Base-by-base conservation (phyloP, 2,888 invertebrate species). In the Melieria picta region DNA sequence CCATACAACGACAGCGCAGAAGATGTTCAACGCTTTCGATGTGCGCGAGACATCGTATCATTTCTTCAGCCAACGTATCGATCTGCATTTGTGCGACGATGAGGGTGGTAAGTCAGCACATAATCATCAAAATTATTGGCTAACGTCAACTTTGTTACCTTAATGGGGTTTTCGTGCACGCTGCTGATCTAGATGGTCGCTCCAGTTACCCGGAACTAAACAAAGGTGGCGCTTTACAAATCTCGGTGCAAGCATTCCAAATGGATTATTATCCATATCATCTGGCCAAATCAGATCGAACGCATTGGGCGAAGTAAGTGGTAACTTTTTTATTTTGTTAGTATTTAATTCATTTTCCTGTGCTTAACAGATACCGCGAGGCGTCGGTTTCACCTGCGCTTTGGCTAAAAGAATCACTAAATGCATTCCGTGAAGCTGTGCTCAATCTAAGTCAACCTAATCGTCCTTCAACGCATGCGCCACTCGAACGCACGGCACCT, bases 11-110 rank as follows among this genome's bases (percentile, higher is more conserved):
- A 80, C 83, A 42, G 82, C 83, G 0, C 89, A 89, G 71, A 91
- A 92, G 77, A 90, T 94, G 86, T 98, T 97, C 87, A 91, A 92
- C 47, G 91, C 91, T 63, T 96, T 94, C 85, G 98, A 99, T 89
- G 96, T 99, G n/a, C 89, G 94, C 0, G 98, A 99, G 88, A 99
- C 99, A 0, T 99, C 98, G 0, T 98, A 98, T 89, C 99, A 99
- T 87, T 92, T 99, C 84, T 91, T 94, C 65, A 95, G 95, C 71
- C 95, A 96, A 75, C 91, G 96, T 81, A 95, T 99, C 80, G 98
- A 99, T 88, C 89, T 99, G 73, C 99, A 99, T 87, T 90, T 99
- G 50, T 98, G 97, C 84, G 99, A 99, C 85, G 99, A 99, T 86
- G 93, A 94, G 74, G 96, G 95, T 78, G 89, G 94, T 94, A 86